Percentiles rank a stretch among this genome's conserved stretches.
Evolutionary conservation across 2,888 invertebrate genomes (phyloP).

Genomic region (Mycogona germanica): DNA sequence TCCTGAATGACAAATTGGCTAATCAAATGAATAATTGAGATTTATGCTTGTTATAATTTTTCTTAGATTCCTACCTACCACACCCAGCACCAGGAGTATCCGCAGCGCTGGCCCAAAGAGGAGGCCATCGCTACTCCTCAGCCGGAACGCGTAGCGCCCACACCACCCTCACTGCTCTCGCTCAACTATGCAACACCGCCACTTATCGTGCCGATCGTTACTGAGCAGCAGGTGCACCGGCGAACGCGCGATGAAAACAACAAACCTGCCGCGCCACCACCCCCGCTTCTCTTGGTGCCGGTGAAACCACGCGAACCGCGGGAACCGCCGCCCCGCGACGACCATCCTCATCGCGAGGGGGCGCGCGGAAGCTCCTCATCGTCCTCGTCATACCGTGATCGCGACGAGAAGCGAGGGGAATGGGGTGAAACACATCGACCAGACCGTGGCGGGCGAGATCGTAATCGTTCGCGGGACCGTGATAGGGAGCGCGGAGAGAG

Average conservation of each 20-base stretch:
- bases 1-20: no score
- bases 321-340: no score
- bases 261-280: no score
- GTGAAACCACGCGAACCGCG: neutral
- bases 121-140: neutral
- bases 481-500: conserved; percentile 20
- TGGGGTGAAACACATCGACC: neutral
- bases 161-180: neutral
- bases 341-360: no score
- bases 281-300: neutral
- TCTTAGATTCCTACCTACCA: conserved; percentile 4
- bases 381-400: no score
- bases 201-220: no score
- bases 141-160: neutral
- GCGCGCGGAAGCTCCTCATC: no score
- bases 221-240: neutral
- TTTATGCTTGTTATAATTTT: neutral
- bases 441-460: conserved; percentile 2
- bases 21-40: no score
- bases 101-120: neutral
- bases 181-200: neutral
- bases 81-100: conserved; percentile 4
- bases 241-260: neutral
- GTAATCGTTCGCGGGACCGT: conserved; percentile 16
- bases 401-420: no score